These are phyloP conservation scores for Drosophila littoralis DNA, from an alignment of 1,140 invertebrate species.

Conservation along the genomic window DNA sequence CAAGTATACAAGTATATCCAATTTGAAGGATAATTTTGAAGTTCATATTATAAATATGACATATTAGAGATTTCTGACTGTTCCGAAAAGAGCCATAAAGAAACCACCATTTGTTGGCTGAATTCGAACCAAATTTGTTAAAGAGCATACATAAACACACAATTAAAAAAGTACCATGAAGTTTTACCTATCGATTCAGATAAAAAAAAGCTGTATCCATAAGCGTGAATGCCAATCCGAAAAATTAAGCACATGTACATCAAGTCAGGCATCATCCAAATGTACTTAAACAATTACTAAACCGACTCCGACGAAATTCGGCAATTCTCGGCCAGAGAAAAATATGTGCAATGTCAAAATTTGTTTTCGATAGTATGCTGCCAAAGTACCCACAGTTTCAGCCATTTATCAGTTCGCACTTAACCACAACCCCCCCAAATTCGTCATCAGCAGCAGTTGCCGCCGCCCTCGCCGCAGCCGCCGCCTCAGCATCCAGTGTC, in stretches of 20 bases:
- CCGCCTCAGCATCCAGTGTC: conserved; percentile 62
- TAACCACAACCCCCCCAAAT: conserved; percentile 85
- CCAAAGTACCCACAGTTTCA: conserved; percentile 95
- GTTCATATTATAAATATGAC: background rate
- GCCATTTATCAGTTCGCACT: conserved; percentile 86
- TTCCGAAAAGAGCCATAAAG: background rate
- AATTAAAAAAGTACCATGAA: conserved; percentile 8
- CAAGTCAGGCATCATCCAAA: conserved; percentile 14
- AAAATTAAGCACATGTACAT: conserved; percentile 21
- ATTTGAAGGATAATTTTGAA: no score
- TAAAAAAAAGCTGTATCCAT: conserved; percentile 5
- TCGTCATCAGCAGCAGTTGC: conserved; percentile 86
- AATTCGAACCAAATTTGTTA: conserved; percentile 79
- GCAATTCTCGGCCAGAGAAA: conserved; percentile 72
- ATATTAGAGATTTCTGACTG: background rate
- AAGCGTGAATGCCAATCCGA: background rate
- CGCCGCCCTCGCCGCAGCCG: conserved; percentile 82
- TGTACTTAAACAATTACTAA: conserved; percentile 20
- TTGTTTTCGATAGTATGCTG: conserved; percentile 98
- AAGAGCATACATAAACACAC: conserved; percentile 31
- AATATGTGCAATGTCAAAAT: conserved; percentile 95
- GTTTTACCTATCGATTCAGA: conserved; percentile 34
- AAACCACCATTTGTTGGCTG: conserved; percentile 3
- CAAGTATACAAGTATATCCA: no score
- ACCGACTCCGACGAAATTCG: conserved; percentile 46